Evolutionary conservation across 2,113 vertebrate species (phyloP).

Genomic region (Xiphophorus maculatus): DNA sequence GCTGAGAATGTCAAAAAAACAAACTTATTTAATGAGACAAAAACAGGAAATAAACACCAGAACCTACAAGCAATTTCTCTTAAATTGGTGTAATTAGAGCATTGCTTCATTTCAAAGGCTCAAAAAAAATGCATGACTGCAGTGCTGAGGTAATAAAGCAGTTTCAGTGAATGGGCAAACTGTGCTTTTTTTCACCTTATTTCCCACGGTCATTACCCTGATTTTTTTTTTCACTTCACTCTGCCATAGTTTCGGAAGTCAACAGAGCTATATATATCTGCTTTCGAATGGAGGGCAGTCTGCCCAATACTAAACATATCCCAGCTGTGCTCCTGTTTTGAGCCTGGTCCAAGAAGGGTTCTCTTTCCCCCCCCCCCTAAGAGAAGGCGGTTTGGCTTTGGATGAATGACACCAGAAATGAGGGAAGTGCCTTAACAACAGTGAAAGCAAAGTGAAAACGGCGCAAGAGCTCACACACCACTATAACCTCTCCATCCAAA

Average conservation of each 20-base stretch:
- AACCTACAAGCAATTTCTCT: background rate
- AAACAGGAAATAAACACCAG: background rate
- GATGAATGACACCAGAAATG: conserved; percentile 96
- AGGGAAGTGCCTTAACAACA: conserved; percentile 70
- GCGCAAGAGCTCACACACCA: background rate
- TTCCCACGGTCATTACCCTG: conserved; percentile 99
- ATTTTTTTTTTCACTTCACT: conserved; percentile 90
- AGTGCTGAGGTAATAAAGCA: conserved; percentile 20
- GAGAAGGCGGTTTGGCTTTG: conserved; percentile 92
- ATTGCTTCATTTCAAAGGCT: background rate
- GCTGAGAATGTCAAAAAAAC: conserved; percentile 70
- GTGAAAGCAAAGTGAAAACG: conserved; percentile 29
- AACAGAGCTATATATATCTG: conserved; percentile 96
- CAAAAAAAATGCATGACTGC: conserved; percentile 23
- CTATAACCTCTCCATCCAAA: background rate
- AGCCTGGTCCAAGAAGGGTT: conserved; percentile 94
- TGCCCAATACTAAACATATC: conserved; percentile 99
- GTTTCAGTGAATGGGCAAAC: conserved; percentile 30
- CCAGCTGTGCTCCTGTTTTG: conserved; percentile 99
- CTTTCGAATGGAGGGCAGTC: conserved; percentile 97
- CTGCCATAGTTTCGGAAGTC: conserved; percentile 93
- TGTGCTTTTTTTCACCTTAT: conserved; percentile 37
- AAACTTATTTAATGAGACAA: conserved; percentile 5
- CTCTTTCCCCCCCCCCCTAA: conserved; percentile 46
- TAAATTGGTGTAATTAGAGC: background rate